Percentiles rank a stretch among this genome's conserved stretches.
These are phyloP conservation scores for Neosilurus mollespiculum DNA, from an alignment of 2,797 vertebrate species.

Conservation along the genomic window DNA sequence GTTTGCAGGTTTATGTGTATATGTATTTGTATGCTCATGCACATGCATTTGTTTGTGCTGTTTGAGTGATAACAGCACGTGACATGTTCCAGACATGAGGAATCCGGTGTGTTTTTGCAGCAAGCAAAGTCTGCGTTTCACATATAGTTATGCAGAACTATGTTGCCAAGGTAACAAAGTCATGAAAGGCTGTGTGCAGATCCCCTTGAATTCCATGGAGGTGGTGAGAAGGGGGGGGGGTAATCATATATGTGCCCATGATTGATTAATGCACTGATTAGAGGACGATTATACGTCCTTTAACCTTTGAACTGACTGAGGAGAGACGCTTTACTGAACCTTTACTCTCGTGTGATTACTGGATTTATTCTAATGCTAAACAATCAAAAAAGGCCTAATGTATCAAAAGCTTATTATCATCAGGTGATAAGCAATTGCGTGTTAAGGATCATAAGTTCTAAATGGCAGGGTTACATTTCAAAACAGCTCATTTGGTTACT, in stretches of 20 bases:
- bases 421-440: neutral
- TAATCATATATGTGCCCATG: conserved; percentile 9
- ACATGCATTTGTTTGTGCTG: neutral
- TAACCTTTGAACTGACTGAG: conserved; percentile 19
- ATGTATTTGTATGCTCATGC: neutral
- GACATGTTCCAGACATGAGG: conserved; percentile 34
- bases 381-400: neutral
- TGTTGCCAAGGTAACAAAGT: conserved; percentile 82
- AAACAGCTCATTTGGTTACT: conserved; percentile 6
- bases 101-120: conserved; percentile 48
- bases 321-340: conserved; percentile 4
- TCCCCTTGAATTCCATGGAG: conserved; percentile 67
- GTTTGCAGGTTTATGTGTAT: neutral
- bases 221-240: conserved; percentile 44
- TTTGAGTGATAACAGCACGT: conserved; percentile 25
- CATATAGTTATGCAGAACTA: conserved; percentile 79
- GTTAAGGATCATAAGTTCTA: conserved; percentile 17
- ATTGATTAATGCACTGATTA: conserved; percentile 45
- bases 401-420: conserved; percentile 16
- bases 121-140: conserved; percentile 58
- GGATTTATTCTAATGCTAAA: conserved; percentile 18
- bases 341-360: conserved; percentile 5
- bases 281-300: conserved; percentile 32
- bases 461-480: conserved; percentile 15
- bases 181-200: conserved; percentile 61